phyloP scores from a whole-genome alignment of 1,140 invertebrate genomes.

The Vanessa tameamea region DNA sequence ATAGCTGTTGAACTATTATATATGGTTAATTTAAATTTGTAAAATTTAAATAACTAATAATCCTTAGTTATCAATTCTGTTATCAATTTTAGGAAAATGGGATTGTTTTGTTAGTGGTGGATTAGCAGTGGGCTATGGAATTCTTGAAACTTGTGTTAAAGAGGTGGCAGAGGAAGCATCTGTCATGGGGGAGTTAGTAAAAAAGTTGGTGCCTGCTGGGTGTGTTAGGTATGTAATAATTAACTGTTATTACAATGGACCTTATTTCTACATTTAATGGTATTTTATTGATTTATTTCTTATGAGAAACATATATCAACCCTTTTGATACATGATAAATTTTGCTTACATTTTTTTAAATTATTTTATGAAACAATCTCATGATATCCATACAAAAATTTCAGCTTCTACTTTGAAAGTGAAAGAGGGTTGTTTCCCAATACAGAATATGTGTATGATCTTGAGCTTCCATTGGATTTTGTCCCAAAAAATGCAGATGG shows the following conservation, averaged over 20 bases:
- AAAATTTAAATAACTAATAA: too few relatives aligned
- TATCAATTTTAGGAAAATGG: slow-evolving; percentile 83
- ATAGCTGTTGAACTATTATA: too few relatives aligned
- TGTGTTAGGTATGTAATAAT: slow-evolving; percentile 85
- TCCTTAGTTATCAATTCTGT: background rate
- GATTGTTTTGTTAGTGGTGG: slow-evolving; percentile 98
- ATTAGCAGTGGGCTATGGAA: slow-evolving; percentile 91
- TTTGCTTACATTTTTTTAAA: background rate
- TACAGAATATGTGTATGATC: slow-evolving; percentile 96
- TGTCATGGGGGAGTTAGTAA: slow-evolving; percentile 87
- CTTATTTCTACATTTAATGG: too few relatives aligned
- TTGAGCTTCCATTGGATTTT: slow-evolving; percentile 94
- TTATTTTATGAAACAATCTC: background rate
- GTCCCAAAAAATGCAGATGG: slow-evolving; percentile 94
- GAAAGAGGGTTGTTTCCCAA: slow-evolving; percentile 96
- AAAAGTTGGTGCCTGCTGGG: slow-evolving; percentile 88
- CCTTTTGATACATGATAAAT: background rate
- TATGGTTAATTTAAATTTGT: too few relatives aligned
- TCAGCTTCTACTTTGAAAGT: slow-evolving; percentile 94
- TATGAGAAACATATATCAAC: too few relatives aligned
- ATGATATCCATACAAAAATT: slow-evolving; percentile 44
- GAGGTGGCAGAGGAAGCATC: slow-evolving; percentile 97
- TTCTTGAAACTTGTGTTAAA: slow-evolving; percentile 93
- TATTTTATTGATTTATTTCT: too few relatives aligned
- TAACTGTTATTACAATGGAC: background rate